Evolutionary conservation across 2,797 vertebrate species (phyloP).

Genomic region (Acridotheres tristis): DNA sequence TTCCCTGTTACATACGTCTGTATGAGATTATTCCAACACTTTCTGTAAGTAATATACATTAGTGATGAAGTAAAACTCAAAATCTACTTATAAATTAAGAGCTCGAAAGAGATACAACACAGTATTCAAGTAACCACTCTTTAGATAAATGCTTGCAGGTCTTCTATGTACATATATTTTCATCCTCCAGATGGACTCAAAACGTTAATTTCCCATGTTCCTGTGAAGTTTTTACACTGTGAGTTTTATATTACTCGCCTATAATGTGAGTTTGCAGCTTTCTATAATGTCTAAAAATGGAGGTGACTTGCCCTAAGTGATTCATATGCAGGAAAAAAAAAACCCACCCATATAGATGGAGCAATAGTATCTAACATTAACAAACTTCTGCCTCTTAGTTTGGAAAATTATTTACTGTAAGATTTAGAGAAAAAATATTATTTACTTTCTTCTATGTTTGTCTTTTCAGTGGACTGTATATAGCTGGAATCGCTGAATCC

Average conservation of each 20-base stretch:
- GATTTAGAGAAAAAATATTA: background rate
- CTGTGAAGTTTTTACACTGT: background rate
- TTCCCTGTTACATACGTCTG: background rate
- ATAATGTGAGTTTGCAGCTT: background rate
- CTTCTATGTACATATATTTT: background rate
- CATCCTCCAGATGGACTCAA: background rate
- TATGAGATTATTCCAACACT: background rate
- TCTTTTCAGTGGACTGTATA: background rate
- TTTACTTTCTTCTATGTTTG: background rate
- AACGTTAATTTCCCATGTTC: background rate
- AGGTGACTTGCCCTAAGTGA: background rate
- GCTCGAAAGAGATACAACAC: background rate
- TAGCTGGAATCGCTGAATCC: background rate
- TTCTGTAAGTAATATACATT: background rate
- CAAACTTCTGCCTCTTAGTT: background rate
- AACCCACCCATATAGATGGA: background rate
- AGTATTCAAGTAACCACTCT: background rate
- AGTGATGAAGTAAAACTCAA: conserved; percentile 31
- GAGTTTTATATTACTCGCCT: background rate
- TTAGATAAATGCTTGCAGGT: background rate
- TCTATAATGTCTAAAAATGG: background rate
- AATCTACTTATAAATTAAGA: conserved; percentile 53
- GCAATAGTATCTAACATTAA: background rate
- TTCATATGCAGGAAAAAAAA: background rate
- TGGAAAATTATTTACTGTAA: background rate